Base-by-base conservation (phyloP, 2,797 vertebrate genomes). In the Enteromius radiatus region DNA sequence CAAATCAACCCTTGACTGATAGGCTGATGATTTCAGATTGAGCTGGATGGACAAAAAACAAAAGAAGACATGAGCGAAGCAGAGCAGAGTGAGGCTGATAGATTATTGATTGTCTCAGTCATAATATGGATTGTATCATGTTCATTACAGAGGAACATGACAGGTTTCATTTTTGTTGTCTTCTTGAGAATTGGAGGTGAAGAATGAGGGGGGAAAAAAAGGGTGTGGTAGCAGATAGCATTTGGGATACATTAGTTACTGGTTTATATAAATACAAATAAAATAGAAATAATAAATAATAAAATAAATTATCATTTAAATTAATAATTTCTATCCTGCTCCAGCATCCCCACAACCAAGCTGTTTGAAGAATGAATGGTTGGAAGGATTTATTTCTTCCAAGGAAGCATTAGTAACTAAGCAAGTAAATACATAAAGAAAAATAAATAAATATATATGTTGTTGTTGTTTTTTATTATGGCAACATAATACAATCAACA, bases 1-100 rank as follows among this genome's bases (percentile, higher is more conserved):
- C 82, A 78, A 64, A 82, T 81, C 76, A 69, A 9, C 67, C 14
- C 65, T 52, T 14, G 9, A 81, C 64, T 47, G 79, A 81, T 69
- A 38, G 23, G 78, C 14, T 49, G 49, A 67, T 54, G 59, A 85
- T 82, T 67, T 67, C 63, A 69, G 28, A 80, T 52, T 28, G 78
- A 81, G 41, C 52, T 47, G 54, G 70, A 75, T 11, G 41, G 49
- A 77, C 15, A 26, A 41, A 36, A 81, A 75, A 80, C 26, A 67
- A 68, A 63, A 75, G 26, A 38, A 49, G 75, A 41, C 52, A 61
- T 45, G 64, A 78, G 74, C 2, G 45, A 64, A 28, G 68, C 33
- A 73, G 54, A 28, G 68, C 33, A 64, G 54, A 78, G 41, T 45
- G 68, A 84, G 49, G 26, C 5, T 56, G 64, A 76, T 76, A 47